Evolutionary conservation across 2,888 invertebrate genomes (phyloP).

Genomic region (Rotaria macrura): DNA sequence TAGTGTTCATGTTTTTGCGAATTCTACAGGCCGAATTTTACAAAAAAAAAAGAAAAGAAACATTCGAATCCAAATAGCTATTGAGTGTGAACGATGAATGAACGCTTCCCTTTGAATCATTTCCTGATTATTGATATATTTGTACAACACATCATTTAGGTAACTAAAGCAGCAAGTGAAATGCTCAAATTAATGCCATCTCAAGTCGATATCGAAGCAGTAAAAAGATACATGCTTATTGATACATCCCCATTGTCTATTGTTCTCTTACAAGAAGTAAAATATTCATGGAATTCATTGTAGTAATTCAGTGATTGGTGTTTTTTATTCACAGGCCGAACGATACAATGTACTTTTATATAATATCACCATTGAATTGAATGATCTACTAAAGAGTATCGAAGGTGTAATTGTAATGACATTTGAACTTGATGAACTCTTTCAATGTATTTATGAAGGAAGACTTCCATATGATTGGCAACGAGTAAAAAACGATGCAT

Average conservation of each 20-base stretch:
- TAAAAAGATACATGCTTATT: conserved; percentile 63
- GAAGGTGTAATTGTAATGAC: conserved; percentile 77
- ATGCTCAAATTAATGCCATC: conserved; percentile 63
- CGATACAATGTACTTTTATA: conserved; percentile 67
- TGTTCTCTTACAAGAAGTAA: conserved; percentile 66
- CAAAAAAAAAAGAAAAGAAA: too few relatives aligned
- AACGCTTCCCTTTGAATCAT: too few relatives aligned
- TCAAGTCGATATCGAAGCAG: conserved; percentile 66
- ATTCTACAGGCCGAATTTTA: too few relatives aligned
- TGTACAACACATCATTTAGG: conserved; percentile 46
- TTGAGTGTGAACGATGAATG: too few relatives aligned
- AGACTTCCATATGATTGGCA: conserved; percentile 59
- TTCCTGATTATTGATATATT: too few relatives aligned
- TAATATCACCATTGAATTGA: conserved; percentile 60
- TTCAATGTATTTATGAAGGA: conserved; percentile 67
- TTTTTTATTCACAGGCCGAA: conserved; percentile 55
- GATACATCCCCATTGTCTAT: conserved; percentile 70
- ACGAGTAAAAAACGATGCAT: conserved; percentile 41
- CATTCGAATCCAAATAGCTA: too few relatives aligned
- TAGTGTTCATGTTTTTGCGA: too few relatives aligned
- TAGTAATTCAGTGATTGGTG: background rate
- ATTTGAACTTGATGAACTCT: conserved; percentile 67
- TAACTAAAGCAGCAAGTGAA: conserved; percentile 60
- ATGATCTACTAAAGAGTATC: conserved; percentile 66
- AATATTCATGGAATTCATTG: background rate